These are phyloP conservation scores for Epinotia demarniana DNA, from an alignment of 2,888 invertebrate genomes.

Conservation along the genomic window DNA sequence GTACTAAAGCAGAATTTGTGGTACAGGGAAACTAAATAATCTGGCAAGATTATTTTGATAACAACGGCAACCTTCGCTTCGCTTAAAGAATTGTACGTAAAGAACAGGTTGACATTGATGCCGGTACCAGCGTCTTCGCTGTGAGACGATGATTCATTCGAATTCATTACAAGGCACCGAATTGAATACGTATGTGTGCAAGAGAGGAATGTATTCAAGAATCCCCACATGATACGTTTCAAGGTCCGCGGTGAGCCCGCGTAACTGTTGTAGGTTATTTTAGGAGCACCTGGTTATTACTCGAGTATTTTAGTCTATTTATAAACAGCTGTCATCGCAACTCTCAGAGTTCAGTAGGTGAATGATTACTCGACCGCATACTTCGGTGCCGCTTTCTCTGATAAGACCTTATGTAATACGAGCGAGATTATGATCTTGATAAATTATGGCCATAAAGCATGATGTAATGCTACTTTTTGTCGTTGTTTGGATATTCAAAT, in stretches of 20 bases:
- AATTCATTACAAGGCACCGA: constrained; percentile 33
- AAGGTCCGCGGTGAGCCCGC: constrained; percentile 32
- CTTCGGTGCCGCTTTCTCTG: constrained; percentile 68
- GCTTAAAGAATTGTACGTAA: constrained; percentile 40
- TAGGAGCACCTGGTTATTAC: constrained; percentile 49
- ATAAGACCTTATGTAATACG: constrained; percentile 66
- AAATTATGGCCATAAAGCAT: constrained; percentile 78
- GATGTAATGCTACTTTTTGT: constrained; percentile 61
- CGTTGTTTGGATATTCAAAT: constrained; percentile 44
- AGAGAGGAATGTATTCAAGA: constrained; percentile 20
- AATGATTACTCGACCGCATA: constrained; percentile 50
- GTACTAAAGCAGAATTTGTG: not conserved
- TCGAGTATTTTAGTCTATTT: constrained; percentile 50
- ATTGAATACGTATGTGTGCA: constrained; percentile 25
- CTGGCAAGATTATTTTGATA: constrained; percentile 33
- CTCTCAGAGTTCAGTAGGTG: constrained; percentile 49
- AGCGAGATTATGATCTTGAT: constrained; percentile 73
- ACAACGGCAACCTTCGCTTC: constrained; percentile 33
- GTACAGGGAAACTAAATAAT: not conserved
- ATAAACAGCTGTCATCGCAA: constrained; percentile 43
- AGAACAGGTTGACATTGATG: constrained; percentile 65
- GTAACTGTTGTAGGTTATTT: constrained; percentile 47
- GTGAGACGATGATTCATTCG: constrained; percentile 40
- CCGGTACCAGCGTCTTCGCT: constrained; percentile 36
- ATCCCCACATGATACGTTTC: constrained; percentile 29